These are phyloP conservation scores for Silvanus unidentatus DNA, from an alignment of 2,888 invertebrate genomes.

Conservation along the genomic window DNA sequence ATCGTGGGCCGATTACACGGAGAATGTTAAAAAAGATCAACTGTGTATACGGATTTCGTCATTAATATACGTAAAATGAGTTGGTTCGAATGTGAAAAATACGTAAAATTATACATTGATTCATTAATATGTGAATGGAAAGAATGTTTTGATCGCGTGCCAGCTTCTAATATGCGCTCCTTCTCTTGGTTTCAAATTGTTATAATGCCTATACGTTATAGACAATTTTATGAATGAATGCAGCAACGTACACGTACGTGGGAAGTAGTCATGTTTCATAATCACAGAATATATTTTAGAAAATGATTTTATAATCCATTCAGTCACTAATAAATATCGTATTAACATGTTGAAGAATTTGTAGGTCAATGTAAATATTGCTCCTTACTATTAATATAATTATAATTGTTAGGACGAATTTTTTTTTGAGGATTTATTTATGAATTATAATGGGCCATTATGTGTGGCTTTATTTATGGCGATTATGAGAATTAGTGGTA, in stretches of 20 bases:
- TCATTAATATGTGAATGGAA: slow-evolving; percentile 34
- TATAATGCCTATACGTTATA: slow-evolving; percentile 15
- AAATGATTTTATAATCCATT: slow-evolving; percentile 13
- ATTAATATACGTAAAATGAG: too few species aligned
- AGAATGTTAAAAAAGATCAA: too few species aligned
- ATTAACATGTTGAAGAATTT: slow-evolving; percentile 2
- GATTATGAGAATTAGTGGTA: too few species aligned
- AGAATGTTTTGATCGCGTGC: slow-evolving; percentile 30
- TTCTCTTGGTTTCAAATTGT: slow-evolving; percentile 36
- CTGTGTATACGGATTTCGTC: too few species aligned
- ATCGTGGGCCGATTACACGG: too few species aligned
- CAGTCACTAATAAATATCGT: slow-evolving; percentile 3
- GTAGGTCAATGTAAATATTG: slow-evolving; percentile 4
- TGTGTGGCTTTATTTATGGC: too few species aligned
- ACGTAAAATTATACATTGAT: slow-evolving; percentile 28
- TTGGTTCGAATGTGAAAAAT: too few species aligned
- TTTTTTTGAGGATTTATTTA: neutral
- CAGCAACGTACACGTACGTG: slow-evolving; percentile 19
- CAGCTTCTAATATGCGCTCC: slow-evolving; percentile 14
- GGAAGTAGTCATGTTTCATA: slow-evolving; percentile 24
- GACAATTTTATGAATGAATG: slow-evolving; percentile 39
- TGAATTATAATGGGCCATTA: too few species aligned
- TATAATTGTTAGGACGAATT: slow-evolving; percentile 1
- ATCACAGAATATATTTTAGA: slow-evolving; percentile 20
- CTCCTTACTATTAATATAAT: neutral